Evolutionary conservation across 2,797 vertebrate species (phyloP).

Genomic region (Mormyrus hasselquistii): DNA sequence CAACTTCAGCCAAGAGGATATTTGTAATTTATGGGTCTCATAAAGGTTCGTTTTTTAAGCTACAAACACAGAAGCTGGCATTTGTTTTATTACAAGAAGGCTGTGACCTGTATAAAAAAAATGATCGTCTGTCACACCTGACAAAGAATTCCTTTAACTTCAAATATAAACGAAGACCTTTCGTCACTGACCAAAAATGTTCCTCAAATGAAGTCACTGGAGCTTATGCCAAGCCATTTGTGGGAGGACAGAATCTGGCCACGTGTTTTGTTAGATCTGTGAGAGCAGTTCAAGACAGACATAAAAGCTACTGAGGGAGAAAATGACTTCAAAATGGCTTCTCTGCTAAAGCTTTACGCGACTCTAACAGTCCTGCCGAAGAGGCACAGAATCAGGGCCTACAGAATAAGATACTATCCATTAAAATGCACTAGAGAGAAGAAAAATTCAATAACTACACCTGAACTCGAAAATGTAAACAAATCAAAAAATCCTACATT

Average conservation of each 20-base stretch:
- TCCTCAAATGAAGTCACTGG: constrained; percentile 1
- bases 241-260: background rate
- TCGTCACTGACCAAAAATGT: constrained; percentile 1
- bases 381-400: background rate
- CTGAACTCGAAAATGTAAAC: background rate
- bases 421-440: background rate
- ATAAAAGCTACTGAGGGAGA: background rate
- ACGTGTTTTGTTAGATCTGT: constrained; percentile 1
- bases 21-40: background rate
- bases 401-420: background rate
- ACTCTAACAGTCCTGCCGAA: background rate
- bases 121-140: background rate
- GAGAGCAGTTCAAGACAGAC: constrained; percentile 3
- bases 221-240: background rate
- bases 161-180: constrained; percentile 7
- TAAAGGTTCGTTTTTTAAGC: background rate
- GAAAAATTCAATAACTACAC: background rate
- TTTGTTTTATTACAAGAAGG: background rate
- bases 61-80: background rate
- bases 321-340: constrained; percentile 20
- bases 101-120: background rate
- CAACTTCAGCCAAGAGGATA: background rate
- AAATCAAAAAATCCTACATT: background rate
- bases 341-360: background rate
- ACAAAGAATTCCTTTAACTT: constrained; percentile 7